phyloP scores from a whole-genome alignment of 2,888 invertebrate species.

The Philhelius pedissequus region DNA sequence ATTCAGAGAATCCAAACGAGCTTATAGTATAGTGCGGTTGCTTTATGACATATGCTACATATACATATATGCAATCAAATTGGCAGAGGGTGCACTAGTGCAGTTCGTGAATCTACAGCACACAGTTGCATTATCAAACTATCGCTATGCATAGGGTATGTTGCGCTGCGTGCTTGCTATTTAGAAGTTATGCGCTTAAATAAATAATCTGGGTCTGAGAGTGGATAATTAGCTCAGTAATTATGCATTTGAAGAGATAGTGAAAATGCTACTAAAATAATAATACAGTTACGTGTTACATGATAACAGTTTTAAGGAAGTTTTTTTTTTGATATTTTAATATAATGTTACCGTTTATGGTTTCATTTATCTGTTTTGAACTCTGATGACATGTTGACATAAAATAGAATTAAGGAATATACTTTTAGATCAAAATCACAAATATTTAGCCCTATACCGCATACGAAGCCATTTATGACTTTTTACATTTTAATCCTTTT shows the following conservation, averaged over 20 bases:
- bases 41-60: not conserved
- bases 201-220: conserved; percentile 23
- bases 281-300: conserved; percentile 18
- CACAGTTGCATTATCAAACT: not conserved
- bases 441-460: too few relatives aligned
- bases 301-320: not conserved
- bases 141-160: not conserved
- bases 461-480: too few relatives aligned
- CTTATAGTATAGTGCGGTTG: not conserved
- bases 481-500: too few relatives aligned
- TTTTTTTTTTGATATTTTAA: not conserved
- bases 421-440: too few relatives aligned
- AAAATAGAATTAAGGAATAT: too few relatives aligned
- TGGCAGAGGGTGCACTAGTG: not conserved
- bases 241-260: conserved; percentile 41
- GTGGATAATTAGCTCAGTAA: conserved; percentile 44
- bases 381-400: too few relatives aligned
- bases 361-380: too few relatives aligned
- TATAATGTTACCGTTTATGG: too few relatives aligned
- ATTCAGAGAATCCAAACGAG: not conserved
- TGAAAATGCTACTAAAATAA: not conserved
- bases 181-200: conserved; percentile 12
- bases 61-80: not conserved
- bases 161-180: conserved; percentile 30
- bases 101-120: not conserved